A percentile compares a stretch with the other conserved stretches of the same genome.
These are phyloP conservation scores for Electrona antarctica DNA, from an alignment of 2,113 vertebrate species.

Conservation along the genomic window DNA sequence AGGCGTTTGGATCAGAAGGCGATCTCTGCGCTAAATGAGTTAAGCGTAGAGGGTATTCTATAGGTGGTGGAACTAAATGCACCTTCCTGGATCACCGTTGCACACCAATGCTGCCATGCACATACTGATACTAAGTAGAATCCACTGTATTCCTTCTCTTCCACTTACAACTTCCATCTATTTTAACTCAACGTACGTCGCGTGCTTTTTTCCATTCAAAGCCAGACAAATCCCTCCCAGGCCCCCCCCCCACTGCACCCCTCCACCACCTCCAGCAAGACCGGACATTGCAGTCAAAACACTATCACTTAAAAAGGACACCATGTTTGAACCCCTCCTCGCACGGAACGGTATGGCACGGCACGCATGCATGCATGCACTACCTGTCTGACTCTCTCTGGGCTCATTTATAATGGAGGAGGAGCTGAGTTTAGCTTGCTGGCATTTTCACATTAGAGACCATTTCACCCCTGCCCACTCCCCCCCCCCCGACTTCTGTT, in stretches of 20 bases:
- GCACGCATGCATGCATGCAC: constrained; percentile 30
- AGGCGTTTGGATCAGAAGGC: too few relatives aligned
- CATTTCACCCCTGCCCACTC: constrained; percentile 4
- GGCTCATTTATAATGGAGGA: constrained; percentile 37
- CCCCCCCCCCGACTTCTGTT: neutral
- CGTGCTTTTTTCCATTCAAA: constrained; percentile 1
- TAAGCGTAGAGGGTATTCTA: too few relatives aligned
- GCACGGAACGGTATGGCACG: neutral
- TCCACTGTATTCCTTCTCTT: too few relatives aligned
- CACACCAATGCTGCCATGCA: too few relatives aligned
- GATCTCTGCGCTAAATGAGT: too few relatives aligned
- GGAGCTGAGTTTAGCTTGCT: constrained; percentile 18
- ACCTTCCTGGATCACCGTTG: too few relatives aligned
- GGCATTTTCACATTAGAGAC: constrained; percentile 16
- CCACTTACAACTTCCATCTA: too few relatives aligned
- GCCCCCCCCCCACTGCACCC: neutral
- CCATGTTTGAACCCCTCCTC: neutral
- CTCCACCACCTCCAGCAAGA: neutral
- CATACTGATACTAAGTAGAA: too few relatives aligned
- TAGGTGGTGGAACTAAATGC: too few relatives aligned
- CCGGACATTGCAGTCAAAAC: constrained; percentile 10
- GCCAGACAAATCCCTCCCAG: neutral
- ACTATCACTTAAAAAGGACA: neutral
- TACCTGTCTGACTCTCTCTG: constrained; percentile 20
- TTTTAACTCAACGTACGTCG: too few relatives aligned